Evolutionary conservation across 2,888 invertebrate species (phyloP).

Genomic region (Drosophila diplacantha): DNA sequence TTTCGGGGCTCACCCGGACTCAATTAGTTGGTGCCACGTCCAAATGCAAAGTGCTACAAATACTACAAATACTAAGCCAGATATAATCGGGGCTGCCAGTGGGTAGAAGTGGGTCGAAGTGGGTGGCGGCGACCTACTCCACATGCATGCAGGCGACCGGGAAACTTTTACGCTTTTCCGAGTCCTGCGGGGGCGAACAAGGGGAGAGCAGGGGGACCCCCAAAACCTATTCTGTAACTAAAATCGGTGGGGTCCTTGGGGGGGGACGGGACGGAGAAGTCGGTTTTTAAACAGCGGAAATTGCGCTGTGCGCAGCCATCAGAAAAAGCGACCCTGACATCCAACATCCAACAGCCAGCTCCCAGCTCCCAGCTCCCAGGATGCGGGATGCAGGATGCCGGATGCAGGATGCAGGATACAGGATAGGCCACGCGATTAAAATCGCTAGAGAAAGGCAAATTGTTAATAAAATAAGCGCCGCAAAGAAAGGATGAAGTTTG

Average conservation of each 20-base stretch:
- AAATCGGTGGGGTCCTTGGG: conserved; percentile 20
- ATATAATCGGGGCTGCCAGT: conserved; percentile 23
- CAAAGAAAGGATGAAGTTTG: conserved; percentile 12
- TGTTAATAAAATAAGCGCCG: conserved; percentile 60
- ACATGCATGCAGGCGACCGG: conserved; percentile 15
- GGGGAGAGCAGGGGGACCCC: conserved; percentile 2
- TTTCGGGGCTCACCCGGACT: conserved; percentile 34
- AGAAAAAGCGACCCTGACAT: conserved; percentile 61
- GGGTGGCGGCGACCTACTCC: conserved; percentile 25
- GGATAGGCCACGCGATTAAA: conserved; percentile 28
- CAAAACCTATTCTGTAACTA: conserved; percentile 35
- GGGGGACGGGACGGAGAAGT: conserved; percentile 46
- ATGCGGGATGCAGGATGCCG: neutral
- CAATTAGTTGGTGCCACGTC: conserved; percentile 36
- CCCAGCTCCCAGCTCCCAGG: neutral
- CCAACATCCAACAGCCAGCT: conserved; percentile 4
- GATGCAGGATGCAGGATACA: conserved; percentile 19
- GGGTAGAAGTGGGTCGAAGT: neutral
- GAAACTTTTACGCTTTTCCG: conserved; percentile 29
- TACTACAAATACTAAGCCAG: conserved; percentile 35
- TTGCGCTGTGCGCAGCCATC: conserved; percentile 68
- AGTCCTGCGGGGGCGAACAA: conserved; percentile 23
- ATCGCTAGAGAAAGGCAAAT: conserved; percentile 44
- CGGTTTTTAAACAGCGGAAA: conserved; percentile 70
- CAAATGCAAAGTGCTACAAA: conserved; percentile 38